Evolutionary conservation across 2,888 invertebrate genomes (phyloP).

Genomic region (Drepana falcataria): DNA sequence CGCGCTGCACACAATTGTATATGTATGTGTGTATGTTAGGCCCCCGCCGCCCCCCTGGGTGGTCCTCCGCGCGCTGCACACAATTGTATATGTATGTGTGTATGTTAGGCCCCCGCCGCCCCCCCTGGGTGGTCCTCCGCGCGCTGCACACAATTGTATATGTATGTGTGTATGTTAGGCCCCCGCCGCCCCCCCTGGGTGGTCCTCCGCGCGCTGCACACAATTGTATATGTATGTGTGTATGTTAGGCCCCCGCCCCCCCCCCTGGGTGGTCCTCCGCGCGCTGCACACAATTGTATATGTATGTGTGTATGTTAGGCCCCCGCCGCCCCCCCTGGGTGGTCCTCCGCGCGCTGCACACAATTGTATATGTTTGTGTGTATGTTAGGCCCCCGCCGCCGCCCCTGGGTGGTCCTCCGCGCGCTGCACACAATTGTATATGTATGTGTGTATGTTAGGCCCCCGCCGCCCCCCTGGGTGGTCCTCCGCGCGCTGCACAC

Average conservation of each 20-base stretch:
- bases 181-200: not conserved
- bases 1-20: no score
- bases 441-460: no score
- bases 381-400: not conserved
- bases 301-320: no score
- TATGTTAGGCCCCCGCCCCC: not conserved
- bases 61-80: not conserved
- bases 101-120: not conserved
- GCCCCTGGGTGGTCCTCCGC: not conserved
- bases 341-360: not conserved
- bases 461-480: not conserved
- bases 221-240: no score
- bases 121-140: not conserved
- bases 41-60: not conserved
- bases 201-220: not conserved
- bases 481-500: not conserved
- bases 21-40: no score
- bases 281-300: no score
- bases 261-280: not conserved
- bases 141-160: no score
- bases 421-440: no score
- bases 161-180: no score
- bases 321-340: not conserved
- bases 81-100: no score
- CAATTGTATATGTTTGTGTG: no score